Evolutionary conservation across 2,797 vertebrate genomes (phyloP).

Genomic region (Urocyon cinereoargenteus): DNA sequence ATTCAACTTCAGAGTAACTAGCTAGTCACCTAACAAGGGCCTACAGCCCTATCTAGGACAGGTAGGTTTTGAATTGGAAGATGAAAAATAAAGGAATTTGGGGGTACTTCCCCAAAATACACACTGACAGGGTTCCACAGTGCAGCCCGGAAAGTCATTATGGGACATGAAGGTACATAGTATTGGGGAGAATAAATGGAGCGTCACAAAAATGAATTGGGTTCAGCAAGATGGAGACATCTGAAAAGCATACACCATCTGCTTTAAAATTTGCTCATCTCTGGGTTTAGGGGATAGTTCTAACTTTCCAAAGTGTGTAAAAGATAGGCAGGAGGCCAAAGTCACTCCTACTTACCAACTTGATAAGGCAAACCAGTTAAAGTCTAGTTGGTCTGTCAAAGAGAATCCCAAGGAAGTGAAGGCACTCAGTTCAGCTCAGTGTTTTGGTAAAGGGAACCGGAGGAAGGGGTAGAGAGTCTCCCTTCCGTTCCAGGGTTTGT

Average conservation of each 20-base stretch:
- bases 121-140: background rate
- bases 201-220: background rate
- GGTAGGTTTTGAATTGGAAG: background rate
- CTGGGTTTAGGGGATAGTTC: background rate
- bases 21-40: background rate
- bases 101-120: background rate
- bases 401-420: background rate
- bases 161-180: background rate
- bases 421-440: background rate
- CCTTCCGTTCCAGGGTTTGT: background rate
- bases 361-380: background rate
- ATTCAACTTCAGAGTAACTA: background rate
- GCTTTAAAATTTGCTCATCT: slow-evolving; percentile 34
- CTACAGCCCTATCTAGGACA: background rate
- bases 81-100: background rate
- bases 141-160: background rate
- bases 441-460: background rate
- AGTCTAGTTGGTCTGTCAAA: background rate
- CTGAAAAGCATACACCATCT: background rate
- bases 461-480: background rate
- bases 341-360: background rate
- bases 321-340: background rate
- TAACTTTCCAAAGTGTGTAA: background rate
- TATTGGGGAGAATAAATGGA: background rate
- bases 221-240: background rate